phyloP scores from a whole-genome alignment of 53 echinoderm and acorn worm genomes.

The Arbacia lixula region DNA sequence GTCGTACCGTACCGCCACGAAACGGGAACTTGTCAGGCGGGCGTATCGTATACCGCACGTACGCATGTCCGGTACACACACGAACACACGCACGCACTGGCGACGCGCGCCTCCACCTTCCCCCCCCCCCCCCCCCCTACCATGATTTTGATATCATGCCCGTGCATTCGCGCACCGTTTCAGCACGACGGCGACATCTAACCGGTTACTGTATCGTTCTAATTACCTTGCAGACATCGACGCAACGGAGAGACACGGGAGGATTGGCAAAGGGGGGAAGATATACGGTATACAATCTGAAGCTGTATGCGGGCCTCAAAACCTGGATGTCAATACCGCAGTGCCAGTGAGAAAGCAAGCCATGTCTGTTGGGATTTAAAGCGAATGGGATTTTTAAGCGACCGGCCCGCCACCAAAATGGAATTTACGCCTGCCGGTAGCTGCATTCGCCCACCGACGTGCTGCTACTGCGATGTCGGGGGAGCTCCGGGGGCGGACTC shows the following conservation, averaged over 20 bases:
- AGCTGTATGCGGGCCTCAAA: too few relatives aligned
- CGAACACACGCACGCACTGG: conserved; percentile 9
- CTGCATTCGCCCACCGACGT: background rate
- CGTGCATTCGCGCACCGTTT: background rate
- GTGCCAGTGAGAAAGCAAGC: too few relatives aligned
- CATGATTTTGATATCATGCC: background rate
- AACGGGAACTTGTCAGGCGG: too few relatives aligned
- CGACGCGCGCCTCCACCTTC: background rate
- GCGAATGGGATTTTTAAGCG: background rate
- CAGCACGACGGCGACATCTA: background rate
- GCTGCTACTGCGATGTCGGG: conserved; percentile 15
- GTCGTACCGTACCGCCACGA: too few relatives aligned
- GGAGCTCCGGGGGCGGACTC: background rate
- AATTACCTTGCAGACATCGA: conserved; percentile 33
- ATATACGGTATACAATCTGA: background rate
- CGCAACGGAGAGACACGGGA: background rate
- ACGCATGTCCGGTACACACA: too few relatives aligned
- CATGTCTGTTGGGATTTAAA: background rate
- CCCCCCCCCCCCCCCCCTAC: background rate
- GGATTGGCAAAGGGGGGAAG: too few relatives aligned
- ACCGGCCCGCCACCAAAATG: conserved; percentile 3
- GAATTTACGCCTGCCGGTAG: conserved; percentile 38
- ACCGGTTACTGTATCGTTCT: conserved; percentile 34
- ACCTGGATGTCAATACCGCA: too few relatives aligned
- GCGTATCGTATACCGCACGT: too few relatives aligned